Conservation (phyloP, 2,888 invertebrate genomes). For the Gerris lacustris region DNA sequence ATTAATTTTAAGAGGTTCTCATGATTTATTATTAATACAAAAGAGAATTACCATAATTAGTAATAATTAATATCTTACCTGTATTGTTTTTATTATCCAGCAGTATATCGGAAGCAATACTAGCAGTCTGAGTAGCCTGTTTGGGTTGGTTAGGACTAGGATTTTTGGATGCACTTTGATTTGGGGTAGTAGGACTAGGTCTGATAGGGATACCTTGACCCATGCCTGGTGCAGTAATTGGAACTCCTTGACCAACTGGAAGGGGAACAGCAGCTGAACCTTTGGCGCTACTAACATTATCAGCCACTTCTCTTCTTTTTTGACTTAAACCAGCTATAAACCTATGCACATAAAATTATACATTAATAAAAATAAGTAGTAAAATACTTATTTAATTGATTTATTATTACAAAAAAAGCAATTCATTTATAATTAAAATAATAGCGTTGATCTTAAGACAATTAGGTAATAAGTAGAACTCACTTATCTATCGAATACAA, state of each 20-base stretch:
- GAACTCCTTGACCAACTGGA: slow-evolving; percentile 40
- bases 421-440: too few relatives aligned
- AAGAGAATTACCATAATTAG: too few relatives aligned
- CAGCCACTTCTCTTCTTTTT: slow-evolving; percentile 59
- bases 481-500: too few relatives aligned
- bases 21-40: too few relatives aligned
- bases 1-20: too few relatives aligned
- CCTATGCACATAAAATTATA: slow-evolving; percentile 18
- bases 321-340: slow-evolving; percentile 56
- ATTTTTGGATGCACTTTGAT: neutral
- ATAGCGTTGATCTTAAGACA: too few relatives aligned
- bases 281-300: slow-evolving; percentile 36
- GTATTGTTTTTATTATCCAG: slow-evolving; percentile 1
- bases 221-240: slow-evolving; percentile 32
- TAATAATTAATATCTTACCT: neutral
- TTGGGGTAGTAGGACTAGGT: neutral
- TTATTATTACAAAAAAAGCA: neutral
- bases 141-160: neutral
- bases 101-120: slow-evolving; percentile 1
- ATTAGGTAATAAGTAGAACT: too few relatives aligned
- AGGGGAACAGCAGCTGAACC: slow-evolving; percentile 41
- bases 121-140: neutral
- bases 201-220: slow-evolving; percentile 22
- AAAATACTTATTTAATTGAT: too few relatives aligned
- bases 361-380: too few relatives aligned